phyloP scores from a whole-genome alignment of 2,797 vertebrate species.

The Euphonia xanthogaster region DNA sequence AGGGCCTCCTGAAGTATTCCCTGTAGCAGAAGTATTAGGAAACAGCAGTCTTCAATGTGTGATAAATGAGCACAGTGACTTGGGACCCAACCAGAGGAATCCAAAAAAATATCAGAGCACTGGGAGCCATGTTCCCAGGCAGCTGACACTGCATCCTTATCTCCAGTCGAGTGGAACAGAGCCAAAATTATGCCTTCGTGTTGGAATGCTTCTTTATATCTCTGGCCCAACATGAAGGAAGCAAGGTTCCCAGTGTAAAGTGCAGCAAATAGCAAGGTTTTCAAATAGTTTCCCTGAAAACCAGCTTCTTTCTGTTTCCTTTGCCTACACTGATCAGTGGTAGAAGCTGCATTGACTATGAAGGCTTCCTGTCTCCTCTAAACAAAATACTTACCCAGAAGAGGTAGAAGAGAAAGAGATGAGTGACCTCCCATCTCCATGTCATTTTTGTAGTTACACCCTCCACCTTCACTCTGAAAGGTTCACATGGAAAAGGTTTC shows the following conservation, averaged over 20 bases:
- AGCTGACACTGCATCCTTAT: background rate
- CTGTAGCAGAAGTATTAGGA: background rate
- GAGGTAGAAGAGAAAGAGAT: background rate
- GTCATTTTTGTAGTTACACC: background rate
- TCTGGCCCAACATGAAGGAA: background rate
- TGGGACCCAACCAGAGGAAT: background rate
- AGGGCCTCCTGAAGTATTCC: background rate
- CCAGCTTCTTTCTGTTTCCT: background rate
- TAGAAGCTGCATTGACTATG: background rate
- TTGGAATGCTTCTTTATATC: background rate
- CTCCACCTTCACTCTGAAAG: background rate
- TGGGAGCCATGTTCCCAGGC: background rate
- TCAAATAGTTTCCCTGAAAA: background rate
- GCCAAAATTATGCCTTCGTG: background rate
- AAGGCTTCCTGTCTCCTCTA: background rate
- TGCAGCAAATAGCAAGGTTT: background rate
- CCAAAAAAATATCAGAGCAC: background rate
- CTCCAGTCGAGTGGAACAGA: background rate
- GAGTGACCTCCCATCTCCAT: background rate
- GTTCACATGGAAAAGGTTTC: background rate
- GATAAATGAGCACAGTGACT: constrained; percentile 9
- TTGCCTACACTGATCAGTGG: background rate
- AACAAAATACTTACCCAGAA: background rate
- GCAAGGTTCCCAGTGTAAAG: background rate
- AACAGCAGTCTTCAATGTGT: background rate